Evolutionary conservation across 2,888 invertebrate genomes (phyloP), one percentile per base, ranked within the genome.

Genomic region (Stenolophus ochropezus): DNA sequence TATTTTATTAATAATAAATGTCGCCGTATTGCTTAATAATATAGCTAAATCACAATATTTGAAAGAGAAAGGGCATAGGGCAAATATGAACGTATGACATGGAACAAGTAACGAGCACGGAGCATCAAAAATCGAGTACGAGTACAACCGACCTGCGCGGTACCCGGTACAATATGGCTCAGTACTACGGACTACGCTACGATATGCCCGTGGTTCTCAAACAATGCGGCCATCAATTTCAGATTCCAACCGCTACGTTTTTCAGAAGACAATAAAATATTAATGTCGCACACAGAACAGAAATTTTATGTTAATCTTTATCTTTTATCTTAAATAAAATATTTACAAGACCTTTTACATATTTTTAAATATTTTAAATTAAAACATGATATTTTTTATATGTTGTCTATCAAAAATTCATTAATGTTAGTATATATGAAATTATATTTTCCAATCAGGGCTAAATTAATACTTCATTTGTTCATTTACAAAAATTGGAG

Each of bases 51-150:
- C 21, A 58, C 18, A 58, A 21, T 18, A 11, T 58, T 58, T 18
- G 18, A 58, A 58, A 21, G 18, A 18, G 6, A 23, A 21, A 61
- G 61, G 27, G 25, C 61, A 61, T 21, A 61, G 61, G 61, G 61
- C 61, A 61, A 61, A 61, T 61, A 61, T 18, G 53, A 56, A 56
- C 20, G 53, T 16, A 56, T 61, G 61, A 61, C 61, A 61, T 1
- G 27, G 11, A n/a, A 25, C 61, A 23, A 61, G 61, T 61, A 21
- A 21, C 21, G 61, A 61, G 14, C 23, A 14, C n/a, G 21, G 23
- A 61, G n/a, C 23, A 61, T 18, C 56, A 18, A 21, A 21, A 14
- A 58, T 18, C 23, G 21, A 61, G 21, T 61, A 16, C 18, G 53
- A 18, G 51, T 18, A 16, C 51, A 14, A 53, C 8, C 56, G 56